Evolutionary conservation across 1,140 invertebrate genomes (phyloP), one percentile per base, ranked within the genome.

Genomic region (Trichoplusia ni): DNA sequence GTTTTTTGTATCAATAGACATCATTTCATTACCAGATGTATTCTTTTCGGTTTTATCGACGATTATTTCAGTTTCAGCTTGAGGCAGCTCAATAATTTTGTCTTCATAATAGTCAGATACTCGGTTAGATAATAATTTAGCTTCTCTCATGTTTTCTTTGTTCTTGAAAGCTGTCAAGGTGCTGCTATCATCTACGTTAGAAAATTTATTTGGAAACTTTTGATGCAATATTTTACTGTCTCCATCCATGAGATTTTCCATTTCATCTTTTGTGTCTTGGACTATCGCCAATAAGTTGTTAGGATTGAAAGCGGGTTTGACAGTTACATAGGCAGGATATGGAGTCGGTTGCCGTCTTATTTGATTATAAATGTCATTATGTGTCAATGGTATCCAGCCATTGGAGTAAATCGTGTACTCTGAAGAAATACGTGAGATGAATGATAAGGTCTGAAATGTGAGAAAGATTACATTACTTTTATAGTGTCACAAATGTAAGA

Each of bases 371-470:
- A 60, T 29, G 19, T 35, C 29, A 23, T 60, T 8, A 1, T 14
- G 40, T 16, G 56, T 19, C 23, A 60, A 11, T 5, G 80, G 80
- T 61, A 68, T 68, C 80, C 80, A 82, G 33, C 73, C 80, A 70
- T 72, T 68, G 42, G 67, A 60, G 23, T 44, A 19, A 31, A 53
- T 51, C 14, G 8, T 19, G 8, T 29, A 47, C 42, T 62, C 23
- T 5, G 46, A 13, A 18, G 23, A 44, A 13, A 35, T 18, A 33
- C 14, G 27, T n/a, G 8, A 16, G 27, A 23, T 2, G 4, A 44
- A 11, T 9, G 6, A 7, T 2, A 53, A 11, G 8, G 47, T 35
- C 56, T 60, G 31, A n/a, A 60, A 47, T 13, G 7, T 16, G 9
- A 14, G 25, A 42, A 9, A 25, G 2, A 16, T 0, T n/a, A 6